Percentiles rank a stretch among this genome's conserved stretches.
Evolutionary conservation across 2,113 vertebrate genomes (phyloP).

Genomic region (Xiphias gladius): DNA sequence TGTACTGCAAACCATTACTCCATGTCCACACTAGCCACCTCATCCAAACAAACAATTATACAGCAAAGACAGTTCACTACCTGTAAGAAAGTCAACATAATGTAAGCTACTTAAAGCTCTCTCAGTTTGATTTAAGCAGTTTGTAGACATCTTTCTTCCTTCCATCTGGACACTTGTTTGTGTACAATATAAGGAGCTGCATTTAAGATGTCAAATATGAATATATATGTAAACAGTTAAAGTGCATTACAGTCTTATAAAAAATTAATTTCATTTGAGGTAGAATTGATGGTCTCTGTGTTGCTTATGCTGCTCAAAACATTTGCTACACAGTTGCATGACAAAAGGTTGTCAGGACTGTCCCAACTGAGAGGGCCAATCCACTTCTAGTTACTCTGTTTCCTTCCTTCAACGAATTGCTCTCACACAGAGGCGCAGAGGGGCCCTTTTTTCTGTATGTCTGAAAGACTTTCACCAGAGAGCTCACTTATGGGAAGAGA

Average conservation of each 20-base stretch:
- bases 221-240: background rate
- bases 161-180: background rate
- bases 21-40: background rate
- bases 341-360: slow-evolving; percentile 57
- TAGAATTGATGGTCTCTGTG: slow-evolving; percentile 11
- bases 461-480: slow-evolving; percentile 48
- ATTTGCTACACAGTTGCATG: slow-evolving; percentile 13
- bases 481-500: slow-evolving; percentile 56
- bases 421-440: slow-evolving; percentile 53
- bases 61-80: background rate
- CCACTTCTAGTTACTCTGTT: slow-evolving; percentile 60
- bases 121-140: background rate
- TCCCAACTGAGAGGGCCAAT: slow-evolving; percentile 59
- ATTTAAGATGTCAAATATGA: background rate
- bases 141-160: background rate
- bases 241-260: background rate
- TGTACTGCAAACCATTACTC: background rate
- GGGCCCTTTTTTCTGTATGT: slow-evolving; percentile 19
- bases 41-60: background rate
- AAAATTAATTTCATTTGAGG: slow-evolving; percentile 9
- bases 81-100: background rate
- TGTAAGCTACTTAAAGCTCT: background rate
- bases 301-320: slow-evolving; percentile 52
- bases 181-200: background rate
- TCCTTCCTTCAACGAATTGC: slow-evolving; percentile 44